phyloP scores from a whole-genome alignment of 2,797 vertebrate species.

The Trachurus trachurus region DNA sequence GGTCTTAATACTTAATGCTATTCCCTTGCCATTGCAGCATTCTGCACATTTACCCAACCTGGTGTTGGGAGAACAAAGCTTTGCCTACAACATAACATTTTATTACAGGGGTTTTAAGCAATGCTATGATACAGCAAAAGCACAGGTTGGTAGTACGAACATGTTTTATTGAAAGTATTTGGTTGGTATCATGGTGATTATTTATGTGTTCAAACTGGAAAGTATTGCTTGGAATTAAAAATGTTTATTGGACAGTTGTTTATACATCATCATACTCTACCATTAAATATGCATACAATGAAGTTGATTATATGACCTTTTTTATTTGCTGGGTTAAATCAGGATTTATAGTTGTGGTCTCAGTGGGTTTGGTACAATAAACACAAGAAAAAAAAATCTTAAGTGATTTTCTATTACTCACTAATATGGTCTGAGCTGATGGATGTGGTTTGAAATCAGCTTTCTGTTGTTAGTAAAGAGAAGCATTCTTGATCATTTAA shows the following conservation, averaged over 20 bases:
- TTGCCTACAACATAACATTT: constrained; percentile 77
- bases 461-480: not conserved
- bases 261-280: constrained; percentile 82
- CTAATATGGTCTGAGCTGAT: not conserved
- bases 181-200: constrained; percentile 70
- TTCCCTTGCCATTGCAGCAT: constrained; percentile 73
- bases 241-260: constrained; percentile 83
- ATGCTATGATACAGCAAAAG: constrained; percentile 70
- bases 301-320: constrained; percentile 44
- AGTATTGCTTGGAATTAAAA: constrained; percentile 82
- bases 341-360: not conserved
- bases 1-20: constrained; percentile 73
- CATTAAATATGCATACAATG: constrained; percentile 85
- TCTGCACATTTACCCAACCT: constrained; percentile 82
- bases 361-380: not conserved
- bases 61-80: constrained; percentile 82
- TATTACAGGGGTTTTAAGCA: constrained; percentile 73
- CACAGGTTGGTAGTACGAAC: constrained; percentile 74
- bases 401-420: not conserved
- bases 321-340: constrained; percentile 15
- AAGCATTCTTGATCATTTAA: not conserved
- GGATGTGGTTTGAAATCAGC: not conserved
- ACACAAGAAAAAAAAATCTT: not conserved
- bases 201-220: constrained; percentile 81
- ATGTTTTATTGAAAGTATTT: constrained; percentile 77